These are phyloP conservation scores for Champsocephalus gunnari DNA, from an alignment of 2,797 vertebrate genomes.

Conservation along the genomic window DNA sequence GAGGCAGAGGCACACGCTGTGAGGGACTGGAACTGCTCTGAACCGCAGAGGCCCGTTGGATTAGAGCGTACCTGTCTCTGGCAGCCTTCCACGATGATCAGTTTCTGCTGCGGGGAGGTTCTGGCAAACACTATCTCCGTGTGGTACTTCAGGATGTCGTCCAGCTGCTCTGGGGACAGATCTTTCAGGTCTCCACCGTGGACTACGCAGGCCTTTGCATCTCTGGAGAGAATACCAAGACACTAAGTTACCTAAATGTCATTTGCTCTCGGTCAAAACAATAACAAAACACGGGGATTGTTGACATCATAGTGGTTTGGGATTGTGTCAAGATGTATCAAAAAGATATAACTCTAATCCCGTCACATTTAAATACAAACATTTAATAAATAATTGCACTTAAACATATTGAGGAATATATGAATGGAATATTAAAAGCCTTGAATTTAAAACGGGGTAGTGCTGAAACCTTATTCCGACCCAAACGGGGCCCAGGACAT, in stretches of 20 bases:
- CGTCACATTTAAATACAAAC: no score
- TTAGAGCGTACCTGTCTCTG: slow-evolving; percentile 89
- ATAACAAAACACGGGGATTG: no score
- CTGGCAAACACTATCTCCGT: slow-evolving; percentile 98
- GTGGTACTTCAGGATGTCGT: slow-evolving; percentile 92
- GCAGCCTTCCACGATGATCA: slow-evolving; percentile 97
- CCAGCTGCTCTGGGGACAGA: slow-evolving; percentile 89
- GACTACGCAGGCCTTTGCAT: slow-evolving; percentile 96
- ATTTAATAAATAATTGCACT: no score
- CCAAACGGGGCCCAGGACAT: slow-evolving; percentile 2
- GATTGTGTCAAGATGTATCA: no score
- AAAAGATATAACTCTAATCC: no score
- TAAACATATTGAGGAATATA: no score
- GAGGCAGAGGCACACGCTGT: slow-evolving; percentile 15
- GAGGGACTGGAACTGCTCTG: neutral
- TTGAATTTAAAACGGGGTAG: no score
- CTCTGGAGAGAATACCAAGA: slow-evolving; percentile 76
- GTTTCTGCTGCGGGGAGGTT: slow-evolving; percentile 96
- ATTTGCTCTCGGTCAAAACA: no score
- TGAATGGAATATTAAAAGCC: no score
- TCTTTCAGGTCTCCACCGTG: slow-evolving; percentile 96
- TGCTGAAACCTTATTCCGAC: neutral
- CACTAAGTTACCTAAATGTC: neutral
- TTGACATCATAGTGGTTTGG: no score
- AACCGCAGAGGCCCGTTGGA: slow-evolving; percentile 2